Evolutionary conservation across 2,113 vertebrate species (phyloP).

Genomic region (Lucifuga dentata): DNA sequence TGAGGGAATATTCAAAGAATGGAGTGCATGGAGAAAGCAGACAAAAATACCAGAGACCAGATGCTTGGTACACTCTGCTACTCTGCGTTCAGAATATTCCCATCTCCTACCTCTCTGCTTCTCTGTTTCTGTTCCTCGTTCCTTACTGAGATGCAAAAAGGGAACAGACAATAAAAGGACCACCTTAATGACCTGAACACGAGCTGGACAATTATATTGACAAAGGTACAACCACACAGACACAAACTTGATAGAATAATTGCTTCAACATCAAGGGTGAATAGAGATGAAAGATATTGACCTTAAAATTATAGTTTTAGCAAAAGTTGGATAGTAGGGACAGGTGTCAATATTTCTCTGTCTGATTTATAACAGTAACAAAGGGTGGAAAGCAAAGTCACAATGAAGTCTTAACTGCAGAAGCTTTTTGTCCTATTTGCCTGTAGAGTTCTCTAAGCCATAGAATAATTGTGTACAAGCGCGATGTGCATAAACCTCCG

Average conservation of each 20-base stretch:
- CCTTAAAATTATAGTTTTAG: not conserved
- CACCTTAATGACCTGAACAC: conserved; percentile 5
- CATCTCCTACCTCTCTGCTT: conserved; percentile 1
- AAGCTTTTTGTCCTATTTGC: conserved; percentile 13
- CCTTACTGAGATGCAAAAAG: conserved; percentile 46
- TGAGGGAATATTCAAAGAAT: conserved; percentile 63
- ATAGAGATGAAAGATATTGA: not conserved
- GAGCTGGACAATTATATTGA: not conserved
- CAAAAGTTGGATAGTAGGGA: not conserved
- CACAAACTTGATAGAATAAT: not conserved
- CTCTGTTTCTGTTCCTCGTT: conserved; percentile 3
- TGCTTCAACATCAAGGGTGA: not conserved
- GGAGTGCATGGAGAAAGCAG: conserved; percentile 37
- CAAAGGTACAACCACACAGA: not conserved
- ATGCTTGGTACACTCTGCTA: conserved; percentile 48
- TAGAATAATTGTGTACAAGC: conserved; percentile 2
- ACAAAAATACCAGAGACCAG: conserved; percentile 64
- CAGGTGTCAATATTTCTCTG: not conserved
- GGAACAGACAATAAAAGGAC: conserved; percentile 48
- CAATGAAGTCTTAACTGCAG: not conserved
- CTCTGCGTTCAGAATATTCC: conserved; percentile 12
- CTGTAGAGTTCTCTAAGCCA: not conserved
- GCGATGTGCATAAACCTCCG: conserved; percentile 3
- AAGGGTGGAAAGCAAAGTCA: not conserved
- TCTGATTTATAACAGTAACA: not conserved